Conservation (phyloP, 2,888 invertebrate species). For the Actias luna region DNA sequence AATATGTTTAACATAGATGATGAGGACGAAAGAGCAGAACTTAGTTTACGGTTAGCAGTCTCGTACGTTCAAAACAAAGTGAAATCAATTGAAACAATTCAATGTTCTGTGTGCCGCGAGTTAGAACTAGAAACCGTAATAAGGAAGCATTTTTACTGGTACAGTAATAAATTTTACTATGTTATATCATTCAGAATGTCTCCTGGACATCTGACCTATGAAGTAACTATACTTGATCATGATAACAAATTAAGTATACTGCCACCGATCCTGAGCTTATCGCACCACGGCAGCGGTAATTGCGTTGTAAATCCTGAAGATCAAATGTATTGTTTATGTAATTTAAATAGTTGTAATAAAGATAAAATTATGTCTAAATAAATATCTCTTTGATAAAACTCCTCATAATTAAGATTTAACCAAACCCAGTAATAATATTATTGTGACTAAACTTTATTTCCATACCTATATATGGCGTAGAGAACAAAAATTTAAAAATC, state of each 20-base stretch:
- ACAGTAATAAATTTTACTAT: conserved; percentile 63
- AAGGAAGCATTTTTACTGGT: conserved; percentile 59
- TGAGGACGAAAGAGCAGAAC: conserved; percentile 52
- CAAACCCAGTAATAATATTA: neutral
- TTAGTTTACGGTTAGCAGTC: conserved; percentile 69
- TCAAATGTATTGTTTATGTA: conserved; percentile 52
- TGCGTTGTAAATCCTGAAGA: conserved; percentile 44
- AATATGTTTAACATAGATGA: conserved; percentile 49
- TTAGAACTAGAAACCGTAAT: conserved; percentile 74
- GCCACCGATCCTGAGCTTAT: conserved; percentile 74
- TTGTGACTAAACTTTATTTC: neutral
- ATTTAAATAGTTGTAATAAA: conserved; percentile 24
- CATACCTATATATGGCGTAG: neutral
- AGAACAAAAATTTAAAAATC: neutral
- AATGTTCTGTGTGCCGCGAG: conserved; percentile 70
- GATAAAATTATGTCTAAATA: conserved; percentile 6
- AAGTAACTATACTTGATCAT: conserved; percentile 82
- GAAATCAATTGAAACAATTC: conserved; percentile 40
- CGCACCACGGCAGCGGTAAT: conserved; percentile 37
- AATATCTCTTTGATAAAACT: neutral
- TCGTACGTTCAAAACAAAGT: conserved; percentile 40
- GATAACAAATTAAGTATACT: conserved; percentile 63
- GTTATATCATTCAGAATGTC: conserved; percentile 83
- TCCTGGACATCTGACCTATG: conserved; percentile 85
- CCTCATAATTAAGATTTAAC: neutral